A percentile compares a stretch with the other conserved stretches of the same genome.
Conservation (phyloP, 1,140 invertebrate species). For the Trichonephila inaurata region DNA sequence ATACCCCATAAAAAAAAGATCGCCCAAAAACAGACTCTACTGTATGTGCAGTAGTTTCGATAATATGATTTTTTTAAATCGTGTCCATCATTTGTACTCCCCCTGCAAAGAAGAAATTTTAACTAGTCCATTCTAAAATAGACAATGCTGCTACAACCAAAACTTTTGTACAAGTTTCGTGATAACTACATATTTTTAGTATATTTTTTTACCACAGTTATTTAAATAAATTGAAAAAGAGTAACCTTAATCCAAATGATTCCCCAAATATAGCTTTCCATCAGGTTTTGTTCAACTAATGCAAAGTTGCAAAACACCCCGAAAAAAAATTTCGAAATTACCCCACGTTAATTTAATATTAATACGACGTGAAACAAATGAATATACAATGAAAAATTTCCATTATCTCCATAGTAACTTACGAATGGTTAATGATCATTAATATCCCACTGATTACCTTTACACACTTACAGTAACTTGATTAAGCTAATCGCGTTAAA, state of each 20-base stretch:
- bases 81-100: too few species aligned
- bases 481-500: slow-evolving; percentile 59
- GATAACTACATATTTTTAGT: too few species aligned
- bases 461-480: slow-evolving; percentile 43
- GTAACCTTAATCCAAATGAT: neutral
- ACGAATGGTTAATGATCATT: slow-evolving; percentile 32
- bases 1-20: too few species aligned
- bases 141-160: too few species aligned
- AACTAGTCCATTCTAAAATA: too few species aligned
- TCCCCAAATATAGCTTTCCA: neutral
- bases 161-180: too few species aligned
- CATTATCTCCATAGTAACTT: slow-evolving; percentile 21
- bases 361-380: slow-evolving; percentile 15
- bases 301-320: neutral
- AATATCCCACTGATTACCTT: slow-evolving; percentile 32
- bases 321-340: neutral
- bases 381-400: neutral
- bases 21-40: too few species aligned
- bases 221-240: too few species aligned
- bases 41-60: too few species aligned
- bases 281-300: neutral
- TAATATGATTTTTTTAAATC: too few species aligned
- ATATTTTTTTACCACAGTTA: too few species aligned
- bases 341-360: slow-evolving; percentile 12
- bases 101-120: too few species aligned